phyloP scores from a whole-genome alignment of 2,888 invertebrate species.

The Stenodera caucasica region DNA sequence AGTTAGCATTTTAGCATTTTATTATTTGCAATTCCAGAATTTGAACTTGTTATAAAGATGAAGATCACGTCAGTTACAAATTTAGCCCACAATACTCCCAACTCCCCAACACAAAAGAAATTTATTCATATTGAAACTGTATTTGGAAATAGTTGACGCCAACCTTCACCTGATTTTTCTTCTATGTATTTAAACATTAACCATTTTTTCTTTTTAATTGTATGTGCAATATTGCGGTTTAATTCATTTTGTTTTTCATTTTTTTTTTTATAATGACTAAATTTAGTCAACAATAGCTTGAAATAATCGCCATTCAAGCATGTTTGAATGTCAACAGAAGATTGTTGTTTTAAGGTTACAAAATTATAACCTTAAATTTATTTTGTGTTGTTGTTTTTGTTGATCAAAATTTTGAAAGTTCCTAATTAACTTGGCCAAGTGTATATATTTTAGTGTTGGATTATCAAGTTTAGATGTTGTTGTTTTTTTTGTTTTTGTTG shows the following conservation, averaged over 20 bases:
- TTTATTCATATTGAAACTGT: conserved; percentile 24
- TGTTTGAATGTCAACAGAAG: too few relatives aligned
- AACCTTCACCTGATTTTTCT: conserved; percentile 43
- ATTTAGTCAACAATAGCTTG: background rate
- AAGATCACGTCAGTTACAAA: conserved; percentile 8
- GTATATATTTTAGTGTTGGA: too few relatives aligned
- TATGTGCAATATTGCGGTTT: conserved; percentile 30
- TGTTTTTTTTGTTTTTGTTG: background rate
- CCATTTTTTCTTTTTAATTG: background rate
- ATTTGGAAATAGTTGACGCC: conserved; percentile 36
- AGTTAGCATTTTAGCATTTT: background rate
- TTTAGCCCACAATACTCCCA: background rate
- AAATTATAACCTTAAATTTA: background rate
- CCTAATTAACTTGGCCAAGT: background rate
- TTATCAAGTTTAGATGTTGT: too few relatives aligned
- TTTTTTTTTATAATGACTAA: too few relatives aligned
- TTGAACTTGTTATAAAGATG: background rate
- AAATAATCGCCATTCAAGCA: background rate
- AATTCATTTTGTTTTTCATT: conserved; percentile 14
- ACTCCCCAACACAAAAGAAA: background rate
- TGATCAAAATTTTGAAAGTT: background rate
- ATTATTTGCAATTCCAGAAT: conserved; percentile 8
- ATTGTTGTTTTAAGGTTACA: background rate
- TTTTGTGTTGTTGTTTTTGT: background rate
- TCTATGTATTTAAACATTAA: background rate